Base-by-base conservation (phyloP, 2,113 vertebrate genomes). In the Rhynchopsitta pachyrhyncha region DNA sequence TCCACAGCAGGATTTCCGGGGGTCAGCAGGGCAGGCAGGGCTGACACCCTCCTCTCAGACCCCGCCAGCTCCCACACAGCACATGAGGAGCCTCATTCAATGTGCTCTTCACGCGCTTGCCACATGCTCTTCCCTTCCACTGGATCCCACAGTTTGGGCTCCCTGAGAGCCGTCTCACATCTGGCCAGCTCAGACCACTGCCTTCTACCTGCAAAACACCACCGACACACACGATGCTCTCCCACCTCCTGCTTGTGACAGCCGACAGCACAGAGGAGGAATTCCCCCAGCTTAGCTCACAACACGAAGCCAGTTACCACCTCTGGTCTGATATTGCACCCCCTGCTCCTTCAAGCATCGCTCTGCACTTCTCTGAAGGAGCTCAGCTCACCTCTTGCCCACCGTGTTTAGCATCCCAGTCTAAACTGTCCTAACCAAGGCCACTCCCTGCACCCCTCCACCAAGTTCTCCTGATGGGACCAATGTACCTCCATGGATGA, bases 331-430 rank as follows among this genome's bases (percentile, higher is more conserved):
- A 2, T 7, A 0, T 1, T 14, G 39, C 70, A 41, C 2, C 59
- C 88, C 69, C 37, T 42, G 9, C 11, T 13, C 60, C 73, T 66
- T 4, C 76, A 35, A 31, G 64, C 55, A 8, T 7, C 1, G 0
- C 7, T 29, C 85, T 52, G 69, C 8, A 0, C 46, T 18, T 10
- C 77, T 13, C 47, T 33, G 17, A 35, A 53, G 41, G 73, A 76
- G 67, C 87, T 37, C 83, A 52, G 59, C 64, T 86, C 49, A 13
- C 14, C 41, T 28, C 55, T 20, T 19, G 1, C 23, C 18, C 19
- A 1, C 1, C 0, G 28, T 1, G 7, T 8, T 62, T 4, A 14
- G 23, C 64, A 55, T 2, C 66, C n/a, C 63, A 24, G 2, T 33
- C 10, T 52, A 6, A 71, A 8, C 35, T 29, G 25, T 13, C 50